Evolutionary conservation across 2,113 vertebrate species (phyloP).

Genomic region (Micronycteris hirsuta): DNA sequence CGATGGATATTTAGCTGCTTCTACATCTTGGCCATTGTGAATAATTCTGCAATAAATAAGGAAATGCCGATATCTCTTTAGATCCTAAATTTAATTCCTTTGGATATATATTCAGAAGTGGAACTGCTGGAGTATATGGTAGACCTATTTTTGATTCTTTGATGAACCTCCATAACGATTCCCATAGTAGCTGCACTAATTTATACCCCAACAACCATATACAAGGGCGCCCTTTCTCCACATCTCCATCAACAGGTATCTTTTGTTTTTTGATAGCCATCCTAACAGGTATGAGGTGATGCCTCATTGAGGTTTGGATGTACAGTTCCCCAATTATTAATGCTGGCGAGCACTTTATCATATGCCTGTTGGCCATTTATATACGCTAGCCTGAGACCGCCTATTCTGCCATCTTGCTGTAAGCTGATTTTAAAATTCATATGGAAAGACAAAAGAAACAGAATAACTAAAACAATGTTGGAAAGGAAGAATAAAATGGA

Average conservation of each 20-base stretch:
- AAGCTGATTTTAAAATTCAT: neutral
- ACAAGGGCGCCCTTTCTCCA: neutral
- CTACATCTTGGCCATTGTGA: neutral
- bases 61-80: neutral
- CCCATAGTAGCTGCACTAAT: neutral
- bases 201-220: neutral
- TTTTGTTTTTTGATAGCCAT: neutral
- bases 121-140: neutral
- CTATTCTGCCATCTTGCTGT: neutral
- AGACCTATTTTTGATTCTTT: neutral
- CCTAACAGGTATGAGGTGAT: neutral
- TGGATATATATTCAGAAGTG: neutral
- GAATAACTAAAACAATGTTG: neutral
- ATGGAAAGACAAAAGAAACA: neutral
- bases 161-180: neutral
- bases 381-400: neutral
- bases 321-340: neutral
- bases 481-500: neutral
- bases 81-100: neutral
- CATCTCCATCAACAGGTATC: neutral
- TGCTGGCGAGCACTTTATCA: neutral
- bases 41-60: neutral
- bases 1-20: neutral
- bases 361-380: neutral
- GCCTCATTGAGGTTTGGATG: neutral